phyloP scores from a whole-genome alignment of 1,140 invertebrate species.

The Venturia canescens region DNA sequence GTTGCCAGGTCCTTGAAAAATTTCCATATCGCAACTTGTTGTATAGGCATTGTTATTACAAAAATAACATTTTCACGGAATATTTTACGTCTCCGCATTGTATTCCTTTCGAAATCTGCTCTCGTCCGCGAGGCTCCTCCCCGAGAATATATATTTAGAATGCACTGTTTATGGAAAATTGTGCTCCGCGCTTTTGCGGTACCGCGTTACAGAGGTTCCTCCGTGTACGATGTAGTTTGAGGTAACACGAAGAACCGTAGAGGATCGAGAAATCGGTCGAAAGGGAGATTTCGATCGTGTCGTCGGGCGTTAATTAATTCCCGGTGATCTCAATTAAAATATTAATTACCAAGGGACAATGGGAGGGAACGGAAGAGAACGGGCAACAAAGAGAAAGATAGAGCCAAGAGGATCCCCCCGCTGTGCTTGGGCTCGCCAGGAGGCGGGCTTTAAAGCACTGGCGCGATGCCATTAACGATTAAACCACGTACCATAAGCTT shows the following conservation, averaged over 20 bases:
- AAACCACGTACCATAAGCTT: slow-evolving; percentile 71
- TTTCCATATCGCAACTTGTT: too few relatives aligned
- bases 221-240: slow-evolving; percentile 20
- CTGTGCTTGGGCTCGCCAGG: slow-evolving; percentile 39
- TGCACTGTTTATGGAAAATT: neutral
- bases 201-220: too few relatives aligned
- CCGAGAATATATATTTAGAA: neutral
- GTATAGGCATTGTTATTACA: too few relatives aligned
- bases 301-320: slow-evolving; percentile 73
- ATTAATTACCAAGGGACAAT: slow-evolving; percentile 66
- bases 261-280: slow-evolving; percentile 42
- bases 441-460: slow-evolving; percentile 61
- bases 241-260: slow-evolving; percentile 1
- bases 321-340: slow-evolving; percentile 74
- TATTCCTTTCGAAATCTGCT: too few relatives aligned
- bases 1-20: too few relatives aligned
- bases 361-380: slow-evolving; percentile 14
- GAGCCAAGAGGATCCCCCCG: slow-evolving; percentile 36
- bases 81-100: too few relatives aligned
- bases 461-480: slow-evolving; percentile 75
- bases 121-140: too few relatives aligned
- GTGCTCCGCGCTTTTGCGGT: neutral
- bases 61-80: too few relatives aligned
- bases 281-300: slow-evolving; percentile 59
- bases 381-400: slow-evolving; percentile 29